Percentiles rank a stretch among this genome's conserved stretches.
Conservation (phyloP, 2,113 vertebrate species). For the Poeciliopsis prolifica region DNA sequence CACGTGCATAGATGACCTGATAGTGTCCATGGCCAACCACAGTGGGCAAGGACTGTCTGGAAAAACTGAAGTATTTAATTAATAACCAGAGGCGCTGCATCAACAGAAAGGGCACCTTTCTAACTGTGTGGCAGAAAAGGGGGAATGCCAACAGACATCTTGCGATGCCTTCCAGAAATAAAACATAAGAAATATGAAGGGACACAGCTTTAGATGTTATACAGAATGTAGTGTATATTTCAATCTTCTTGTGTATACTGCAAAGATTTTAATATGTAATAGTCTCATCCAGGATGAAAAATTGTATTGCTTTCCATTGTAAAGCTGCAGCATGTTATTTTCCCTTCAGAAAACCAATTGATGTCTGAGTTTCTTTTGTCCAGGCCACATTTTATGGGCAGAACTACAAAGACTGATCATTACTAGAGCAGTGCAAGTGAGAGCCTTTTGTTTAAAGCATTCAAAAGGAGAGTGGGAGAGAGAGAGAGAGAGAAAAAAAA, state of each 20-base stretch:
- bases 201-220: background rate
- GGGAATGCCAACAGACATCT: slow-evolving; percentile 4
- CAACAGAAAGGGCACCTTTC: slow-evolving; percentile 46
- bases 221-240: background rate
- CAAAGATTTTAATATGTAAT: slow-evolving; percentile 3
- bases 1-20: slow-evolving; percentile 41
- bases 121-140: slow-evolving; percentile 8
- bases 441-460: slow-evolving; percentile 52
- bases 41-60: slow-evolving; percentile 41
- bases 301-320: slow-evolving; percentile 31
- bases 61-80: slow-evolving; percentile 45
- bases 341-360: slow-evolving; percentile 34
- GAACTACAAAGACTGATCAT: slow-evolving; percentile 59
- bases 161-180: slow-evolving; percentile 12
- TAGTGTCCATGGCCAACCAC: slow-evolving; percentile 22
- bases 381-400: slow-evolving; percentile 12
- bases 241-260: background rate
- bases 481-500: background rate
- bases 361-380: slow-evolving; percentile 33
- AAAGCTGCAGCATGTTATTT: slow-evolving; percentile 34
- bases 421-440: slow-evolving; percentile 34
- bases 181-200: background rate
- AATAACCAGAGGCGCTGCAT: slow-evolving; percentile 64
- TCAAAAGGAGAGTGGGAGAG: slow-evolving; percentile 41
- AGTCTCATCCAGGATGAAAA: slow-evolving; percentile 7